Evolutionary conservation across 2,797 vertebrate genomes (phyloP).

Genomic region (Hypotaenidia philippensis): DNA sequence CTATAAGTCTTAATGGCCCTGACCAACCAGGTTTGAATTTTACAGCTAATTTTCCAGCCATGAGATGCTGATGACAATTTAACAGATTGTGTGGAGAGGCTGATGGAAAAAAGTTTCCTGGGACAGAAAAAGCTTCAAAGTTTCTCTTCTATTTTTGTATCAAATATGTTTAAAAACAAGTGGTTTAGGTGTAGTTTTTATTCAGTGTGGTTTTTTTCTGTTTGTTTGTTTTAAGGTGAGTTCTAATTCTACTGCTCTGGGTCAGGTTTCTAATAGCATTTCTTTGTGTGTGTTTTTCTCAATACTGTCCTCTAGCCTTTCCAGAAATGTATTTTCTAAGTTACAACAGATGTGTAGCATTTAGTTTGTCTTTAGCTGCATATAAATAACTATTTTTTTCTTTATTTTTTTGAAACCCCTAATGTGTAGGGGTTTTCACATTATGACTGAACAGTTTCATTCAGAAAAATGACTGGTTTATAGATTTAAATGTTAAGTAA

Average conservation of each 20-base stretch:
- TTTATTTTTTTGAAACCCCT: not conserved
- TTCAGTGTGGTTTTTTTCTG: not conserved
- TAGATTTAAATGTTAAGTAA: not conserved
- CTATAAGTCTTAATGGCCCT: not conserved
- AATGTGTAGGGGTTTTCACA: not conserved
- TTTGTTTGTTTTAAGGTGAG: not conserved
- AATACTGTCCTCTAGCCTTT: not conserved
- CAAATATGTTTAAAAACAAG: not conserved
- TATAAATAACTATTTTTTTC: not conserved
- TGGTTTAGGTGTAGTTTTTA: not conserved
- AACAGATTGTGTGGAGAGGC: not conserved
- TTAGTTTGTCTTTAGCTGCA: not conserved
- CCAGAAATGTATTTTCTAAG: not conserved
- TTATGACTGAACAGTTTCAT: not conserved
- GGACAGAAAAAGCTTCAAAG: not conserved
- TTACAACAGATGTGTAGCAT: not conserved
- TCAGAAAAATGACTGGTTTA: not conserved
- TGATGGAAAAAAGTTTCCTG: not conserved
- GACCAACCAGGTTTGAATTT: not conserved
- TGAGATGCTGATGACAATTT: not conserved
- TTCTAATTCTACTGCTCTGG: not conserved
- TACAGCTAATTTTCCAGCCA: not conserved
- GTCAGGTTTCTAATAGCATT: not conserved
- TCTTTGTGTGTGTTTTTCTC: not conserved
- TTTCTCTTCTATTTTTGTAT: not conserved